A percentile compares a stretch with the other conserved stretches of the same genome.
Evolutionary conservation across 37 sponge, comb jelly and placozoan genomes (phyloP).

Genomic region (Ianthella basta): DNA sequence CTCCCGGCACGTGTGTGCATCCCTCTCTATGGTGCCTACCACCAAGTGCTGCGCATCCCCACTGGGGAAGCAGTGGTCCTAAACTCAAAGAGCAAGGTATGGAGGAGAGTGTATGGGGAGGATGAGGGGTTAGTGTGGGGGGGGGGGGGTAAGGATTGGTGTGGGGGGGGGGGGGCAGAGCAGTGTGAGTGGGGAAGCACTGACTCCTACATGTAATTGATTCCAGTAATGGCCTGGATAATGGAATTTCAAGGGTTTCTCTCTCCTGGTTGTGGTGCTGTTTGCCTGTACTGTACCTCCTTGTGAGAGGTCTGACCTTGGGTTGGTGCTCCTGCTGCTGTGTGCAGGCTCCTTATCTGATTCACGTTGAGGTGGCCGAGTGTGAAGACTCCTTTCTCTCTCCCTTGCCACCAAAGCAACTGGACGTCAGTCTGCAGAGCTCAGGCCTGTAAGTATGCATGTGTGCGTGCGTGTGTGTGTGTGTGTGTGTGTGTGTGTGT

Average conservation of each 20-base stretch:
- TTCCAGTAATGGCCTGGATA: no score
- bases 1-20: conserved; percentile 92
- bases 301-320: no score
- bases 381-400: conserved; percentile 80
- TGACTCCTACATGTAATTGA: no score
- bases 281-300: no score
- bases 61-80: conserved; percentile 88
- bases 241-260: no score
- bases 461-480: neutral
- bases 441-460: conserved; percentile 53
- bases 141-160: no score
- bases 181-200: neutral
- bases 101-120: no score
- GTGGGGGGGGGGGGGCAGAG: no score
- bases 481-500: neutral
- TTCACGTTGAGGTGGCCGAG: conserved; percentile 81
- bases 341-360: conserved; percentile 86
- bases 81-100: conserved; percentile 92
- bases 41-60: conserved; percentile 90
- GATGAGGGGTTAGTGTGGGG: no score
- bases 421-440: conserved; percentile 55
- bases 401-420: conserved; percentile 71
- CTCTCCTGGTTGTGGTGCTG: no score
- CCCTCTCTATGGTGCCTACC: conserved; percentile 60
- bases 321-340: no score